Base-by-base conservation (phyloP, 2,113 vertebrate species). In the Sapayoa aenigma region DNA sequence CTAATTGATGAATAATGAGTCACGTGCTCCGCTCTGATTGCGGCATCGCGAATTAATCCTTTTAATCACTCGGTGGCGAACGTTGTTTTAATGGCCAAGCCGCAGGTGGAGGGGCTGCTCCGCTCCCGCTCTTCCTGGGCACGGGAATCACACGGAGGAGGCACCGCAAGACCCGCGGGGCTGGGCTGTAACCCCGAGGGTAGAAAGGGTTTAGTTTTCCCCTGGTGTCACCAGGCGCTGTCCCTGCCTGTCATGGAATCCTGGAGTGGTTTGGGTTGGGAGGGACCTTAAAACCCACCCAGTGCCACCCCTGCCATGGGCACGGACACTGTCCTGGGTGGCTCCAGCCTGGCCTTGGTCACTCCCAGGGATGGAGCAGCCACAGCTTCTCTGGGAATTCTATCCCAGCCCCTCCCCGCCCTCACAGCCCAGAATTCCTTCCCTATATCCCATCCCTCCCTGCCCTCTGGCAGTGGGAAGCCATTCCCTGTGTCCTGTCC, bases 1-100 rank as follows among this genome's bases (percentile, higher is more conserved):
- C 28, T 92, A 98, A 96, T 79, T 90, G 97, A 95, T 62, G 94
- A 76, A 96, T 95, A 95, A 91, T 84, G 80, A 89, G 94, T 97
- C 97, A 93, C 69, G 72, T 95, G 97, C 90, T 55, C 52, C 5
- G 6, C 92, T 84, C 96, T 67, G 93, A 97, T 97, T 96, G 95
- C 94, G 81, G 91, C 89, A 60, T 95, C 94, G 79, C 87, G 69
- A 49, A 81, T 95, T 97, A 97, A 97, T 97, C 97, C 94, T 73
- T 93, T 96, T 96, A 97, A 80, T 95, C 90, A 72, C 67, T 2
- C 65, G 55, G 11, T 44, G 44, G 44, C 17, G 41, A 14, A 42
- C 30, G 11, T 2, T 3, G 28, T 69, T 80, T 35, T 58, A 92
- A 65, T 55, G 93, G 77, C 76, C 87, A 77, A 46, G 23, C 85